A percentile compares a stretch with the other conserved stretches of the same genome.
phyloP scores from a whole-genome alignment of 2,113 vertebrate species.

The Trogon surrucura region DNA sequence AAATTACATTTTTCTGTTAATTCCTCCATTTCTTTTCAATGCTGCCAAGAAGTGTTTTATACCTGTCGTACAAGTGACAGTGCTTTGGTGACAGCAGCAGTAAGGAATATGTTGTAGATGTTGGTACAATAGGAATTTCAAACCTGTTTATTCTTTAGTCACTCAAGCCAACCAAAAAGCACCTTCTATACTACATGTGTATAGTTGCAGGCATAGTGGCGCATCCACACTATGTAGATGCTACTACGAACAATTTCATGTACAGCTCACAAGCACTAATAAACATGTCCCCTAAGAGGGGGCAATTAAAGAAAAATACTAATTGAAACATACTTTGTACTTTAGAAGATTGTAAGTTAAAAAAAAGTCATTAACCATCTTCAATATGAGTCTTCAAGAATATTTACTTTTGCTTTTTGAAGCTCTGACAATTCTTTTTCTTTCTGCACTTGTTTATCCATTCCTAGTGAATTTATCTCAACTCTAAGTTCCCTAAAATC shows the following conservation, averaged over 20 bases:
- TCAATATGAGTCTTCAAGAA: not conserved
- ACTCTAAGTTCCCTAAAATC: not conserved
- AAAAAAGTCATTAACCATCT: not conserved
- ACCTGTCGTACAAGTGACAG: not conserved
- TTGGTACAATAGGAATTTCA: not conserved
- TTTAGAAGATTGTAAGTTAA: not conserved
- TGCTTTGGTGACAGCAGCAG: not conserved
- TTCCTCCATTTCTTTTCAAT: not conserved
- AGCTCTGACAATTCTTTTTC: not conserved
- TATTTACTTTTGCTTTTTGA: not conserved
- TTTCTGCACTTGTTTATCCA: not conserved
- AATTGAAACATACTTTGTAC: not conserved
- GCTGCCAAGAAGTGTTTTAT: not conserved
- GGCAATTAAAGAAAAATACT: not conserved
- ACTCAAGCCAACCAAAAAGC: not conserved
- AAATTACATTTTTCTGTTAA: not conserved
- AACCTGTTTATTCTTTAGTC: not conserved
- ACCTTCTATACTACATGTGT: not conserved
- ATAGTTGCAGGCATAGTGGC: not conserved
- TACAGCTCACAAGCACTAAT: not conserved
- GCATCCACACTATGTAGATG: not conserved
- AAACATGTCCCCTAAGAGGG: not conserved
- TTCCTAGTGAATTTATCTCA: not conserved
- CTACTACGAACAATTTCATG: not conserved
- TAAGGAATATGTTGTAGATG: not conserved